phyloP scores from a whole-genome alignment of 2,113 vertebrate species.

The Charadrius vociferus region DNA sequence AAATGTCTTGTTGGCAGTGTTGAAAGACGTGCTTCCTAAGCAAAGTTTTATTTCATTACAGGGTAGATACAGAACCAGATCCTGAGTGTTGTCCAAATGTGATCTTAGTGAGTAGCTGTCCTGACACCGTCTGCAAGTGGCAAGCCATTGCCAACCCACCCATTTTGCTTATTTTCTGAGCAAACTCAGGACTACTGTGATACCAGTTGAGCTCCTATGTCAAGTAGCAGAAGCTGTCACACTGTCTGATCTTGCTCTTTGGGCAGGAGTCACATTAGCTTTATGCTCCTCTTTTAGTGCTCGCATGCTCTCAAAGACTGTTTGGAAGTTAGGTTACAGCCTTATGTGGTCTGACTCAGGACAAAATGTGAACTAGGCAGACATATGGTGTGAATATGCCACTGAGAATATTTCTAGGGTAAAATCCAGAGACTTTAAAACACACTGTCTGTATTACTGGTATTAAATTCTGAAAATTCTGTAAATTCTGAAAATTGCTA shows the following conservation, averaged over 20 bases:
- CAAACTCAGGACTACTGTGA: background rate
- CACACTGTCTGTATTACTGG: background rate
- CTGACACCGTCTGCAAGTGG: background rate
- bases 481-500: background rate
- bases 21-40: background rate
- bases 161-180: background rate
- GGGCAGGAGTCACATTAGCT: background rate
- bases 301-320: background rate
- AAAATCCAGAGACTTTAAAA: background rate
- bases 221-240: background rate
- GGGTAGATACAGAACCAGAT: background rate
- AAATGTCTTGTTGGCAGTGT: background rate
- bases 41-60: background rate
- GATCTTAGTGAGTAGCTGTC: background rate
- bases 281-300: background rate
- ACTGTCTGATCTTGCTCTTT: fast-evolving
- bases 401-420: background rate
- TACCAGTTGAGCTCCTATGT: background rate
- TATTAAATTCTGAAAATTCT: no score
- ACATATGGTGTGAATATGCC: background rate
- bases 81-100: background rate
- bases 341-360: background rate
- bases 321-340: background rate
- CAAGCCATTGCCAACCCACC: background rate
- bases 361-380: background rate